Evolutionary conservation across 2,888 invertebrate species (phyloP), one percentile per base, ranked within the genome.

Genomic region (Leptinotarsa peninsularis): DNA sequence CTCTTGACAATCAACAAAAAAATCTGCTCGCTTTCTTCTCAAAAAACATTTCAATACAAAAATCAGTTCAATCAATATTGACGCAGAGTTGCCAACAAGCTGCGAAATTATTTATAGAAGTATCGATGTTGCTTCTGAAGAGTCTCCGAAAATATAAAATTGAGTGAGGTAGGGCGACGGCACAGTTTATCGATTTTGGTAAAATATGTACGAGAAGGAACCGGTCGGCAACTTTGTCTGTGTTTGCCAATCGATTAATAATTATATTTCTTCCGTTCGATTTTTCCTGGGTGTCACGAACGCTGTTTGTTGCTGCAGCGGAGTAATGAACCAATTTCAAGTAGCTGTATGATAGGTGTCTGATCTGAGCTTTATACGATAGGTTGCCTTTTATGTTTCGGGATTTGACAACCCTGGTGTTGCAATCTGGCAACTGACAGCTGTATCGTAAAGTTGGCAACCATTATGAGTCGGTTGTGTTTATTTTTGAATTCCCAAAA

Each of bases 141-240:
- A 54, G 75, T 69, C 68, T 71, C 78, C 78, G 76, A 80, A 80
- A 80, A 78, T 78, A 77, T 73, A 67, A 77, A 80, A 80, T 72
- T 56, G 73, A 78, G 78, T 80, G 80, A 76, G 78, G 77, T 80
- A 78, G 80, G 80, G 79, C 77, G 74, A 74, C 73, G 70, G 74
- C 75, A 67, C 54, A 69, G 71, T 72, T n/a, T 80, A 80, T 80
- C 71, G 78, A 77, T 78, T 74, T 68, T 63, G 73, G 73, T 73
- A 67, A 76, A 77, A 74, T 79, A 76, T 75, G 60, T 66, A 72
- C 72, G 50, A 69, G 73, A 75, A 77, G 72, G 70, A 74, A 66
- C 67, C 74, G 60, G 43, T 58, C 67, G 66, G 58, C 67, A 72
- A 72, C 50, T 71, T 49, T 23, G 50, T 56, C 69, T 54, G 66